Base-by-base conservation (phyloP, 2,113 vertebrate species). In the Empidonax alnorum region DNA sequence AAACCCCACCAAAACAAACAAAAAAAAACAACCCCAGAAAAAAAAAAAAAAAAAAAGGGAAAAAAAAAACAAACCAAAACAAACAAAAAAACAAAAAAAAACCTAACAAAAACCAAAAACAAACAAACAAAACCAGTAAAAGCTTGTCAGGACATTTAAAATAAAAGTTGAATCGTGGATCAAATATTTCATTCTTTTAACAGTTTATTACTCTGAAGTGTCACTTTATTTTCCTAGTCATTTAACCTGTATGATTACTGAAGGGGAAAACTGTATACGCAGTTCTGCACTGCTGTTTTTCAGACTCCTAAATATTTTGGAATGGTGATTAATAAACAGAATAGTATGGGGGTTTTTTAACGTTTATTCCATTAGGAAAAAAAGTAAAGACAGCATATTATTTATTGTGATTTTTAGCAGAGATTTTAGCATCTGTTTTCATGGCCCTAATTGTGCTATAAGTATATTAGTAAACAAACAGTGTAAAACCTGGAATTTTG, bases 371-470 rank as follows among this genome's bases (percentile, higher is more conserved):
- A 20, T 41, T 67, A 35, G 15, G 4, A 8, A 8, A 21, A 28
- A 31, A 72, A 28, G 30, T 39, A 44, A 42, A 42, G 4, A 12
- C 16, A 44, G 13, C 8, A 6, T 49, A 53, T 44, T 76, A 53
- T 44, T 76, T 73, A 18, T 24, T 27, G 10, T 74, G 20, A 23
- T 75, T 78, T 93, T 69, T 50, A 46, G 14, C 20, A 68, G n/a
- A 17, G 10, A 8, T 44, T 44, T 44, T 44, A 44, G 16, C 18
- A 10, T 27, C n/a, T 75, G 6, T 50, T 63, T 10, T 23, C 22
- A 20, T n/a, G 28, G 5, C 12, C n/a, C 16, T 53, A 0, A 0
- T 47, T 69, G 11, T 39, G 19, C 27, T 81, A 11, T 10, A 14
- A 9, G 2, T 42, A 21, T 25, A 46, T 10, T 52, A 14, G 22